Evolutionary conservation across 2,113 vertebrate species (phyloP), one percentile per base, ranked within the genome.

Genomic region (Panthera uncia): DNA sequence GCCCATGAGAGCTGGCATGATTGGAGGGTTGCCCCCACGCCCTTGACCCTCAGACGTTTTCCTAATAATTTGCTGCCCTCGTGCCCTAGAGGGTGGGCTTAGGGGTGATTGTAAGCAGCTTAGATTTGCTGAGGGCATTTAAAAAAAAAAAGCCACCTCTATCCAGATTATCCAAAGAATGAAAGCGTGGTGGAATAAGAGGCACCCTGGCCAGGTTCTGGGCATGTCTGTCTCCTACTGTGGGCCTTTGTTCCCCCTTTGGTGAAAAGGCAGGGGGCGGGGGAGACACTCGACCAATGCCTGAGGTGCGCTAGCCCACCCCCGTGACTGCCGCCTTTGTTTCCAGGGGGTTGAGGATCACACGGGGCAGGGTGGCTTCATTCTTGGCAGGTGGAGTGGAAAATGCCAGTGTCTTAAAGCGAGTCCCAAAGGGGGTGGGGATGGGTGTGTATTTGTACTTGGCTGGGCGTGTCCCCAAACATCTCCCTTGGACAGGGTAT

Each of bases 301-400:
- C 29, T 36, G 33, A 38, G n/a, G 57, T 65, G 63, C 41, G 55
- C 87, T 61, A 3, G 29, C 68, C 79, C 5, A 11, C 69, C 90
- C 87, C 91, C 9, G 7, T 97, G 97, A 96, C 96, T 97, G 92
- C 71, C 0, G 31, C 76, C 92, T 97, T 98, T 98, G 96, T 98
- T 97, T 97, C 61, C 86, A 94, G 87, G 90, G 87, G 79, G 41
- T 91, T 79, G 88, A 91, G 80, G 96, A 76, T 83, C 83, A 80
- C 10, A 2, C 55, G 48, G 76, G 96, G 69, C 94, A 96, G 92
- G 90, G 95, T 97, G 96, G 83, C 96, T 95, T 91, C 69, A 7
- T 97, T 98, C 97, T 95, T 98, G 98, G 98, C 97, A 95, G 84
- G 93, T 61, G 13, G 74, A 97, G 41, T 97, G 97, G 97, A 97